phyloP scores from a whole-genome alignment of 2,113 vertebrate species.

The Progne subis region DNA sequence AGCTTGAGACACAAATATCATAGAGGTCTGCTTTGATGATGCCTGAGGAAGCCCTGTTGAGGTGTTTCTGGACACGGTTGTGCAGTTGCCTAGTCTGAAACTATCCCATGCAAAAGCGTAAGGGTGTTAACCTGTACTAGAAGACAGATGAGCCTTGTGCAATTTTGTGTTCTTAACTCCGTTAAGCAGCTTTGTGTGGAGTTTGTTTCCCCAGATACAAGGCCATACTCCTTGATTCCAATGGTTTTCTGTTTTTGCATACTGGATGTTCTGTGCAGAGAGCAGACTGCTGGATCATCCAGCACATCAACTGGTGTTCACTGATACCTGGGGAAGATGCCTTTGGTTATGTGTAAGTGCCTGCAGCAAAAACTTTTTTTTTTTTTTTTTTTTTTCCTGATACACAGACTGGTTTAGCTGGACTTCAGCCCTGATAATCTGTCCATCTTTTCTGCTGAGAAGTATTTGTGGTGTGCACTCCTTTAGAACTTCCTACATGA shows the following conservation, averaged over 20 bases:
- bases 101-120: not conserved
- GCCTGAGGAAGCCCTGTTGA: not conserved
- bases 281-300: not conserved
- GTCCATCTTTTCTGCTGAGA: not conserved
- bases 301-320: not conserved
- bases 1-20: not conserved
- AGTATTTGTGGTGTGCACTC: not conserved
- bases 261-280: not conserved
- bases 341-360: not conserved
- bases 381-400: not conserved
- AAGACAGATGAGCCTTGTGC: not conserved
- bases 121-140: not conserved
- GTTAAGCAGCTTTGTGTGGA: not conserved
- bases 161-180: not conserved
- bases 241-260: not conserved
- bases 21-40: not conserved
- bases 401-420: not conserved
- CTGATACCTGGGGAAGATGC: not conserved
- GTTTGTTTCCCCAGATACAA: not conserved
- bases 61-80: not conserved
- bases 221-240: not conserved
- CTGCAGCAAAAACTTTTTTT: not conserved
- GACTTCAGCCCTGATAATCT: not conserved
- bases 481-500: not conserved
- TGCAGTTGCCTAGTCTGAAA: not conserved